phyloP scores from a whole-genome alignment of 1,140 invertebrate genomes.

The Babylonia areolata region DNA sequence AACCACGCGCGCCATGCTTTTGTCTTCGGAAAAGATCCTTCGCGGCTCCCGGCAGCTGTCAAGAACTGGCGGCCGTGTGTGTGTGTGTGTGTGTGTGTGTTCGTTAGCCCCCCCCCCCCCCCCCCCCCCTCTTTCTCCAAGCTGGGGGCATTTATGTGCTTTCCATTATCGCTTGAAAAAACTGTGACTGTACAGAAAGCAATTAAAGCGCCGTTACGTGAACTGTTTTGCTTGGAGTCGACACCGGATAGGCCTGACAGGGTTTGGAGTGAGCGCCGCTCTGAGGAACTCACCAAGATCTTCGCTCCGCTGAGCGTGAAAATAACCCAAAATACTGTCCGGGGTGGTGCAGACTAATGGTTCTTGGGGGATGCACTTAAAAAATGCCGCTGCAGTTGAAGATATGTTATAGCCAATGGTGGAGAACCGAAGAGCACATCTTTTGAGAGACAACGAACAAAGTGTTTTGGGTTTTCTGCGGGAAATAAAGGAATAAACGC shows the following conservation, averaged over 20 bases:
- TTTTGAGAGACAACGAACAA: too few species aligned
- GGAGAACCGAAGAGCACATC: too few species aligned
- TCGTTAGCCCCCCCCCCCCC: background rate
- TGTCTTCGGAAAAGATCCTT: conserved; percentile 26
- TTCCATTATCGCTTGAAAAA: background rate
- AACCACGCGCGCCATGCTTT: conserved; percentile 19
- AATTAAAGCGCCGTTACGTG: conserved; percentile 2
- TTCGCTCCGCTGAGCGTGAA: too few species aligned
- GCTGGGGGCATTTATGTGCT: background rate
- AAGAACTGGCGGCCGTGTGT: conserved; percentile 24
- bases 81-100: background rate
- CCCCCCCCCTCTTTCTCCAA: background rate
- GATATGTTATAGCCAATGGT: too few species aligned
- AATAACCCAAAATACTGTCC: too few species aligned
- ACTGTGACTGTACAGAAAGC: background rate
- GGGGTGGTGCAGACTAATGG: too few species aligned
- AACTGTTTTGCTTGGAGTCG: background rate
- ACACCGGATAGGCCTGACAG: background rate
- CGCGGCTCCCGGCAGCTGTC: background rate
- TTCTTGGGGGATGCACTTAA: too few species aligned
- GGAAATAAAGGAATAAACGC: too few species aligned
- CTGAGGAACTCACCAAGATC: too few species aligned
- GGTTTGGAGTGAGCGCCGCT: background rate
- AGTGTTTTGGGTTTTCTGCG: too few species aligned
- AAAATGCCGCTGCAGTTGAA: too few species aligned